Conservation (phyloP, 1,140 invertebrate species). For the Antheraea mylitta region DNA sequence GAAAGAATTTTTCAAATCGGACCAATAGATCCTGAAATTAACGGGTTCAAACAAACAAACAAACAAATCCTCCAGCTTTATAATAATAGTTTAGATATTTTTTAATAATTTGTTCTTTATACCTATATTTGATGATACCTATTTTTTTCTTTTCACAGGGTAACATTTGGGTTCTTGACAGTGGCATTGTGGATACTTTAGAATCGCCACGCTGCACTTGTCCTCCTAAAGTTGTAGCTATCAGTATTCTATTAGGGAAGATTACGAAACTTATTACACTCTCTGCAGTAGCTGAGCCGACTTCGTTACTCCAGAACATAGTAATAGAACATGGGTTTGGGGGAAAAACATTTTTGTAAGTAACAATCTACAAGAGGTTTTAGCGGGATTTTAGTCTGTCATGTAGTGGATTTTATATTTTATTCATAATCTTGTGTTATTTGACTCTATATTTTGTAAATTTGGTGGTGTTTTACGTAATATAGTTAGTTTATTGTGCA, state of each 20-base stretch:
- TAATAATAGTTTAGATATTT: too few relatives aligned
- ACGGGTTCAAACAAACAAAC: too few relatives aligned
- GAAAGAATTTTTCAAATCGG: too few relatives aligned
- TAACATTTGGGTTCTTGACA: constrained; percentile 85
- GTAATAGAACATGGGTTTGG: constrained; percentile 78
- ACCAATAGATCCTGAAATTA: too few relatives aligned
- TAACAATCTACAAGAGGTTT: constrained; percentile 5
- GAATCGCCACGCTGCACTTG: constrained; percentile 82
- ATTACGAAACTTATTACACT: constrained; percentile 81
- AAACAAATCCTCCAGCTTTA: too few relatives aligned
- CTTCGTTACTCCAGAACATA: constrained; percentile 83
- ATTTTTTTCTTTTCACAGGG: constrained; percentile 49
- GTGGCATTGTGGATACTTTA: constrained; percentile 83
- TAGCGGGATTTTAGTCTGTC: neutral
- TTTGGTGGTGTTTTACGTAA: too few relatives aligned
- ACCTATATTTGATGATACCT: too few relatives aligned
- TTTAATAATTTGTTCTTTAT: too few relatives aligned
- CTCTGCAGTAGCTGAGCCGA: constrained; percentile 70
- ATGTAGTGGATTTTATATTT: too few relatives aligned
- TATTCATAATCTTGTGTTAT: too few relatives aligned
- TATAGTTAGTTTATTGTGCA: too few relatives aligned
- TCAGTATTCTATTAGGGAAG: constrained; percentile 80
- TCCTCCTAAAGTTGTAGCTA: constrained; percentile 83
- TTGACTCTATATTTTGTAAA: too few relatives aligned
- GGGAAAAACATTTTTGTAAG: constrained; percentile 73